Evolutionary conservation across 92 coral and sea anemone species (phyloP).

Genomic region (Metridium senile): DNA sequence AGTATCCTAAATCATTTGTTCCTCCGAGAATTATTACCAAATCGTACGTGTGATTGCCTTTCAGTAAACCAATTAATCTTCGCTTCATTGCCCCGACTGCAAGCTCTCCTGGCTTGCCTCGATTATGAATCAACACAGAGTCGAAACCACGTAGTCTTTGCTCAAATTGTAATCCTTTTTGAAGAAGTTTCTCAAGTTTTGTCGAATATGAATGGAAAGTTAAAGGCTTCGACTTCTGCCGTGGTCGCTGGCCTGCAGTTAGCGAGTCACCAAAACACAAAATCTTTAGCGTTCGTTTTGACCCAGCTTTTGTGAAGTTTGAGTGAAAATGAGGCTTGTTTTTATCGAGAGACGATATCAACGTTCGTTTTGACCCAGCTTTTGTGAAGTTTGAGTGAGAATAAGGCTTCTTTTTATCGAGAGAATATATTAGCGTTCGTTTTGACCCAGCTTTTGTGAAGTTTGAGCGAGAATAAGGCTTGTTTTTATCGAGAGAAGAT

Average conservation of each 20-base stretch:
- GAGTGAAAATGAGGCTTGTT: background rate
- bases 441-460: background rate
- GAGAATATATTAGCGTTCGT: background rate
- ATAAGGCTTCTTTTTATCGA: background rate
- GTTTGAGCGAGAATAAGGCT: background rate
- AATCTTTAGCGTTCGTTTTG: background rate
- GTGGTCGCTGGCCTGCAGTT: conserved; percentile 5
- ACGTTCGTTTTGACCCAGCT: background rate
- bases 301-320: background rate
- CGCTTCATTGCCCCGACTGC: conserved; percentile 4
- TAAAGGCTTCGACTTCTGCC: background rate
- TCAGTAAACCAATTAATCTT: conserved; percentile 11
- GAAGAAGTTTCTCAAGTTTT: background rate
- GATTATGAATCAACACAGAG: background rate
- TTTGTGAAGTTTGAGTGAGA: background rate
- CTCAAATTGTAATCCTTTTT: background rate
- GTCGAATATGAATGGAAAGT: background rate
- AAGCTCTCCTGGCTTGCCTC: conserved; percentile 8
- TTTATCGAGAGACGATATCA: background rate
- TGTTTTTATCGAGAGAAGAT: background rate
- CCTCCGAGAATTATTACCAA: conserved; percentile 20
- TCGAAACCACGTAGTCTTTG: background rate
- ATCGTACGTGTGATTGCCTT: conserved; percentile 6
- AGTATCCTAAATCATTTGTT: conserved; percentile 6
- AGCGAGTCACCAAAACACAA: conserved; percentile 28